Evolutionary conservation across 2,113 vertebrate genomes (phyloP).

Genomic region (Triplophysa tibetana): DNA sequence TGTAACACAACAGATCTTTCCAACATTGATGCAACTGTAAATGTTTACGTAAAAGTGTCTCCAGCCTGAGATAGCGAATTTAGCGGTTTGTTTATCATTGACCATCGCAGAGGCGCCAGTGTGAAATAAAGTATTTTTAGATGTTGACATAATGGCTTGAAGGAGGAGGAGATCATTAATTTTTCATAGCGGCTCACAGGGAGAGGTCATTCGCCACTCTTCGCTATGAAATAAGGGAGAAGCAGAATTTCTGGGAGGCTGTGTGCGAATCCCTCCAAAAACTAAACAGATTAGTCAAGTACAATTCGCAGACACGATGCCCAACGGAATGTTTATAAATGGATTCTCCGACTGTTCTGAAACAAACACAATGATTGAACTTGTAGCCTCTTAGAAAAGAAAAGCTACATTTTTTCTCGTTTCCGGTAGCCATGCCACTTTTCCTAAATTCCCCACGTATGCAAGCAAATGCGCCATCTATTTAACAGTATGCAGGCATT

Average conservation of each 20-base stretch:
- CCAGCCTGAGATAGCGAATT: constrained; percentile 20
- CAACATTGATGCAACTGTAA: constrained; percentile 34
- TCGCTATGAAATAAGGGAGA: constrained; percentile 16
- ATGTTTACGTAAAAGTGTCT: constrained; percentile 9
- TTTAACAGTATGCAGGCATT: neutral
- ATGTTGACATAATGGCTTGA: constrained; percentile 52
- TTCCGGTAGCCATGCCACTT: neutral
- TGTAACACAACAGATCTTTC: constrained; percentile 46
- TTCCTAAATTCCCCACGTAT: neutral
- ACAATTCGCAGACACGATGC: constrained; percentile 11
- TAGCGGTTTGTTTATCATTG: constrained; percentile 42
- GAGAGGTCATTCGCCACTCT: constrained; percentile 53
- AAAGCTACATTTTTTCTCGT: neutral
- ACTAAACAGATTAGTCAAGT: constrained; percentile 15
- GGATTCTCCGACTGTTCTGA: constrained; percentile 17
- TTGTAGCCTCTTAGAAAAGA: neutral
- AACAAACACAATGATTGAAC: neutral
- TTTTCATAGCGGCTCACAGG: constrained; percentile 53
- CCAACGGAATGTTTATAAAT: neutral
- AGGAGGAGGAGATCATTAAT: constrained; percentile 54
- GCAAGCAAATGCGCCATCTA: neutral
- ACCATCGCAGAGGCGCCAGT: constrained; percentile 29
- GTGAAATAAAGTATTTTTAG: constrained; percentile 49
- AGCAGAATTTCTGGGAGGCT: constrained; percentile 25
- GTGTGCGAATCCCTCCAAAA: constrained; percentile 8